Conservation (phyloP, 2,113 vertebrate genomes). For the Anoplopoma fimbria region DNA sequence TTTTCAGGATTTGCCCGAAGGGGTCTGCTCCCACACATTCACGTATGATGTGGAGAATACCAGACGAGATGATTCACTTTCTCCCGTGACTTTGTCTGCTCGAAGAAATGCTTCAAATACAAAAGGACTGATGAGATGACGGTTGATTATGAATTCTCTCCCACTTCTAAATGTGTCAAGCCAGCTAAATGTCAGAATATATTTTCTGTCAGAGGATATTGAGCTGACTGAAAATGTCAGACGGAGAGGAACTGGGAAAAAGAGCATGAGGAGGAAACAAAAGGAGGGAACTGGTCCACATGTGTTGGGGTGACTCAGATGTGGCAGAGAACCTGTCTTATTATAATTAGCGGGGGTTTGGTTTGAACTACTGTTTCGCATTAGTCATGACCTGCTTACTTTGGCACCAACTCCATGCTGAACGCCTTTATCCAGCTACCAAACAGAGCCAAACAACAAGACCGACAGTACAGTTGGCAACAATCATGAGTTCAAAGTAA, state of each 20-base stretch:
- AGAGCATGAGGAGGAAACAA: conserved; percentile 50
- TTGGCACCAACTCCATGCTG: conserved; percentile 25
- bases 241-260: conserved; percentile 39
- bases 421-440: conserved; percentile 23
- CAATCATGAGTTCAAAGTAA: conserved; percentile 14
- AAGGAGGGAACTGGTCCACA: conserved; percentile 35
- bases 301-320: conserved; percentile 39
- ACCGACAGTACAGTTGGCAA: conserved; percentile 8
- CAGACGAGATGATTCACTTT: conserved; percentile 36
- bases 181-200: conserved; percentile 79
- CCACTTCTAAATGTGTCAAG: conserved; percentile 69
- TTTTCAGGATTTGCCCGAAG: conserved; percentile 62
- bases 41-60: conserved; percentile 42
- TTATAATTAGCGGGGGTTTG: conserved; percentile 30
- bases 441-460: conserved; percentile 25
- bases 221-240: conserved; percentile 82
- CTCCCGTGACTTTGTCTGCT: conserved; percentile 33
- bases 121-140: conserved; percentile 52
- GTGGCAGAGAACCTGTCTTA: conserved; percentile 41
- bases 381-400: conserved; percentile 52
- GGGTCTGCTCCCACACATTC: conserved; percentile 56
- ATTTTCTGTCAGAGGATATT: conserved; percentile 76
- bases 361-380: conserved; percentile 21
- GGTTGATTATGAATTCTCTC: conserved; percentile 68
- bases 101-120: conserved; percentile 58